These are phyloP conservation scores for Stigmatopora nigra DNA, from an alignment of 2,113 vertebrate genomes.

Conservation along the genomic window DNA sequence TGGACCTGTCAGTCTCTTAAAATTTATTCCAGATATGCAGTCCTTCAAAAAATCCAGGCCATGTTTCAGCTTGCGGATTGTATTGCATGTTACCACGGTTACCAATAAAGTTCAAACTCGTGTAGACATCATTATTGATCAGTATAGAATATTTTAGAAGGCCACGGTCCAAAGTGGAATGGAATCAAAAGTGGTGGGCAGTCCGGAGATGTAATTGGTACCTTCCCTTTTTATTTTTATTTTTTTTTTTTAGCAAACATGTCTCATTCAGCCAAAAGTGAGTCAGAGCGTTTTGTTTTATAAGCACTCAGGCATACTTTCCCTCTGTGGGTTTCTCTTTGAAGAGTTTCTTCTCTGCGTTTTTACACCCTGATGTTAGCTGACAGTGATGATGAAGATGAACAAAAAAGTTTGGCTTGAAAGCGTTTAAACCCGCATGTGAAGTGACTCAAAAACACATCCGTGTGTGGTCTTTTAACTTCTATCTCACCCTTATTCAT, in stretches of 20 bases:
- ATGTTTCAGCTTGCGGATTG: neutral
- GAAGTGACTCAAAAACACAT: neutral
- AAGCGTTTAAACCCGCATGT: neutral
- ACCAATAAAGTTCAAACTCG: neutral
- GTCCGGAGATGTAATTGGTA: conserved; percentile 59
- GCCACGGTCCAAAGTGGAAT: conserved; percentile 11
- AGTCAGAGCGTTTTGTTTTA: conserved; percentile 55
- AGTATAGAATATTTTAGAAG: neutral
- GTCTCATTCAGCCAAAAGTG: conserved; percentile 52
- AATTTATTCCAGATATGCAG: neutral
- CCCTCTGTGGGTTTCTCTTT: conserved; percentile 61
- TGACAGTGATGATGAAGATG: conserved; percentile 41
- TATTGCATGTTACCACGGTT: neutral
- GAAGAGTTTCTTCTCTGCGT: conserved; percentile 41
- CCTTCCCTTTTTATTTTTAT: too few species aligned
- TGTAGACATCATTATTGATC: neutral
- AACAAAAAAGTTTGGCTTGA: neutral
- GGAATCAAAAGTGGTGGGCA: conserved; percentile 27
- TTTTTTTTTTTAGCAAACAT: conserved; percentile 62
- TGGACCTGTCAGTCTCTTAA: neutral
- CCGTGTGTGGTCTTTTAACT: conserved; percentile 53
- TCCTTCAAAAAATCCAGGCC: neutral
- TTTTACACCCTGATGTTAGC: conserved; percentile 34
- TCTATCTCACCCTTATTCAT: conserved; percentile 5
- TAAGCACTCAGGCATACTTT: conserved; percentile 48